Conservation (phyloP, 1,140 invertebrate species). For the Drosophila repletoides region DNA sequence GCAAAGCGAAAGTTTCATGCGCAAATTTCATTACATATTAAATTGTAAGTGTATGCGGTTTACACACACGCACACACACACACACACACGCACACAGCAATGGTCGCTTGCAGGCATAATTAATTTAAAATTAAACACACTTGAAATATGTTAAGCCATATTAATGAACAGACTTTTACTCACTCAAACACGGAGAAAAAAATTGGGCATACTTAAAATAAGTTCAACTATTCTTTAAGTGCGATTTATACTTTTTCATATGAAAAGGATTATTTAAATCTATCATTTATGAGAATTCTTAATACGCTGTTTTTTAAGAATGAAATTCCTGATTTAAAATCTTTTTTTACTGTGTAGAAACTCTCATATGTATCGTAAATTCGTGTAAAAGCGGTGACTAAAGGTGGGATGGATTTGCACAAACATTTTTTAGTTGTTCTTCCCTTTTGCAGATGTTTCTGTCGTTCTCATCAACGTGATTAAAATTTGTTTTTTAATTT, state of each 20-base stretch:
- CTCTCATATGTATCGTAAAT: background rate
- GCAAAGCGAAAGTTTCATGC: conserved; percentile 67
- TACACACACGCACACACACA: conserved; percentile 3
- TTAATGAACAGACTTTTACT: conserved; percentile 18
- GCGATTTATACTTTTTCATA: no score
- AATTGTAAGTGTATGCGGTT: conserved; percentile 17
- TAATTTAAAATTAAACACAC: conserved; percentile 63
- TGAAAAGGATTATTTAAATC: no score
- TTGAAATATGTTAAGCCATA: conserved; percentile 31
- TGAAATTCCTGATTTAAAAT: no score
- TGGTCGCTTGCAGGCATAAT: conserved; percentile 37
- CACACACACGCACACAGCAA: background rate
- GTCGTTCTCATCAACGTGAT: background rate
- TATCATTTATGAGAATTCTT: no score
- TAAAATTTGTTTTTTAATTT: background rate
- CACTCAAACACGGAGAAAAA: no score
- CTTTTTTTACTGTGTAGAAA: no score
- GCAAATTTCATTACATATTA: conserved; percentile 66
- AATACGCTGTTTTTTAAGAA: no score
- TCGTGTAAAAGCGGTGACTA: no score
- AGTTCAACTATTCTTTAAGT: no score
- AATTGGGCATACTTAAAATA: no score
- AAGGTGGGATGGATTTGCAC: no score
- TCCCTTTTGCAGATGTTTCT: background rate
- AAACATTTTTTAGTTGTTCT: background rate